Evolutionary conservation across 2,113 vertebrate species (phyloP), one percentile per base, ranked within the genome.

Genomic region (Cynopterus brachyotis): DNA sequence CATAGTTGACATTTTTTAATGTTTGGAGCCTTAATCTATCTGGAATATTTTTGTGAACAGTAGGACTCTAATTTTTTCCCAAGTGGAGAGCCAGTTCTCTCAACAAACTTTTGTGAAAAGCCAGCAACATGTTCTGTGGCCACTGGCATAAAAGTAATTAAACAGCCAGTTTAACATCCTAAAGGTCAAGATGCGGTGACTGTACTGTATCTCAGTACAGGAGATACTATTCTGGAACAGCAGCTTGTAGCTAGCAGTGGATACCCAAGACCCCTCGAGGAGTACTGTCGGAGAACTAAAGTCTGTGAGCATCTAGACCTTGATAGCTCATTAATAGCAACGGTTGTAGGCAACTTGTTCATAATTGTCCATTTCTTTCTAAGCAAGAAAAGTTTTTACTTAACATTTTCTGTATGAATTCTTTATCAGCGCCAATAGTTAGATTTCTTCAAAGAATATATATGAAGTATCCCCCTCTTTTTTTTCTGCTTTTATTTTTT

Each of bases 41-140:
- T 81, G 94, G 66, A 94, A 59, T 91, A 70, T 73, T 85, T 92
- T 95, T 60, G 35, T 91, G 47, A 95, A 78, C 40, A 91, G 62
- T 76, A 80, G 12, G 28, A 80, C 60, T 93, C 57, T 62, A 93
- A 67, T 82, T 90, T 85, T 72, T 69, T n/a, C 32, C 7, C 3
- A 53, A 72, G 66, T 13, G 42, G 40, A 79, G 62, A 87, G 55
- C 26, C 60, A 24, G 59, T 76, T 89, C 50, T 83, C 70, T 75
- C 53, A 84, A 70, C 16, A 19, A 15, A 4, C 7, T 28, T 64
- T 85, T 75, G 22, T 95, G 53, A 88, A 75, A 91, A 84, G 22
- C 47, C 22, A 67, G 60, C 26, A 20, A 7, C n/a, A 2, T 73
- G n/a, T 45, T 35, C 66, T 30, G 1, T 50, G 62, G 32, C 17